Base-by-base conservation (phyloP, 2,888 invertebrate species). In the Phorcus lineatus region DNA sequence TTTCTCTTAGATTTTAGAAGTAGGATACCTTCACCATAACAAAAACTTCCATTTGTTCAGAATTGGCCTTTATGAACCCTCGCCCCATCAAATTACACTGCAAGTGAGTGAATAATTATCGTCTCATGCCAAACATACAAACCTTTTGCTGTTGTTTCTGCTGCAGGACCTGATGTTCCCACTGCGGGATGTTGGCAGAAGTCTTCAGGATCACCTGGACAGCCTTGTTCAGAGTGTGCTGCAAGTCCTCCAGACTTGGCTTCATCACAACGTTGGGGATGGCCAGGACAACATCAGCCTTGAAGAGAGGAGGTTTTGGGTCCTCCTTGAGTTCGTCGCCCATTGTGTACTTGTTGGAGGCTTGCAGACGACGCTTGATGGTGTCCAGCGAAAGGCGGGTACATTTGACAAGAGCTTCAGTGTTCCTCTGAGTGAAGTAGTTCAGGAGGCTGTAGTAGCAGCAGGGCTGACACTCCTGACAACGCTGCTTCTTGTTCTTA, bases 161-260 rank as follows among this genome's bases (percentile, higher is more conserved):
- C 76, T 92, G 91, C 22, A 91, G 85, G 17, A 90, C 82, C 80
- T 96, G 96, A 74, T 96, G 96, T 6, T 96, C 96, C 98, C 98
- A 98, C 91, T 97, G 97, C 0, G 97, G 96, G 28, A 98, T 97
- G 40, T 97, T 97, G 93, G 97, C 97, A 0, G 97, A 95, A 57
- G 98, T 96, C 22, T 96, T 96, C 0, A 97, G 96, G 84, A 98
- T 97, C 85, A 95, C 95, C 94, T 96, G 96, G 11, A 97, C 97
- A 7, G 96, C 96, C 57, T 95, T 94, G 62, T 96, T 95, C 66
- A 99, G 94, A 16, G 96, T 95, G 80, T 97, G 97, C 93, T 99
- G 98, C 31, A 98, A 95, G 85, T 98, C 97, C 78, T 98, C 98
- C 83, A 98, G 94, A 86, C 96, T 97, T 4, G 98, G 98, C 86